These are phyloP conservation scores for Meda fulgida DNA, from an alignment of 2,797 vertebrate species.

Conservation along the genomic window DNA sequence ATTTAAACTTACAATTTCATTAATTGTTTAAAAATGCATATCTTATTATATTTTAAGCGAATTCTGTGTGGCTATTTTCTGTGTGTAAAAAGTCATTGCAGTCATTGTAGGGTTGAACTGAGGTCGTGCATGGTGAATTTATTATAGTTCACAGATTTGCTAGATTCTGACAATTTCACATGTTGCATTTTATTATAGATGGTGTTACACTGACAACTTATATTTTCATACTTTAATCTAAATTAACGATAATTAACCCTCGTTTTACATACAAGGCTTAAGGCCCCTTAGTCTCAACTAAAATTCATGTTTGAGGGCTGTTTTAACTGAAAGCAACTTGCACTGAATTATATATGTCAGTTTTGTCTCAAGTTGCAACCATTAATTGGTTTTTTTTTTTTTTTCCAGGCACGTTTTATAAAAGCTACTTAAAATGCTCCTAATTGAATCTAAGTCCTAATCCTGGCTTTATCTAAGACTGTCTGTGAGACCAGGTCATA, in stretches of 20 bases:
- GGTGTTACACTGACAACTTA: neutral
- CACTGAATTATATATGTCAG: no score
- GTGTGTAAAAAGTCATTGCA: neutral
- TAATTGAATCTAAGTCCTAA: no score
- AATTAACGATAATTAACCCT: neutral
- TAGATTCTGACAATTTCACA: neutral
- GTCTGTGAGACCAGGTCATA: neutral
- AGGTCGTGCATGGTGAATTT: neutral
- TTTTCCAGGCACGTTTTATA: no score
- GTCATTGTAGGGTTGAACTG: neutral
- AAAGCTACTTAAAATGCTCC: no score
- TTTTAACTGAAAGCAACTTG: no score
- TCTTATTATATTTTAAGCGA: neutral
- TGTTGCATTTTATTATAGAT: neutral
- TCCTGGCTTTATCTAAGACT: no score
- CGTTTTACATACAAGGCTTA: no score
- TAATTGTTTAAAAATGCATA: neutral
- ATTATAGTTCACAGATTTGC: neutral
- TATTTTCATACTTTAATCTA: neutral
- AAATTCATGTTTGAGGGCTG: no score
- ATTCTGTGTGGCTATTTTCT: neutral
- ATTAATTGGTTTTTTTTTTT: no score
- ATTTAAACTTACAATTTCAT: neutral
- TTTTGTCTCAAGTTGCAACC: no score
- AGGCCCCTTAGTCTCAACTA: no score